Evolutionary conservation across 92 coral and sea anemone genomes (phyloP).

Genomic region (Porites cylindrica): DNA sequence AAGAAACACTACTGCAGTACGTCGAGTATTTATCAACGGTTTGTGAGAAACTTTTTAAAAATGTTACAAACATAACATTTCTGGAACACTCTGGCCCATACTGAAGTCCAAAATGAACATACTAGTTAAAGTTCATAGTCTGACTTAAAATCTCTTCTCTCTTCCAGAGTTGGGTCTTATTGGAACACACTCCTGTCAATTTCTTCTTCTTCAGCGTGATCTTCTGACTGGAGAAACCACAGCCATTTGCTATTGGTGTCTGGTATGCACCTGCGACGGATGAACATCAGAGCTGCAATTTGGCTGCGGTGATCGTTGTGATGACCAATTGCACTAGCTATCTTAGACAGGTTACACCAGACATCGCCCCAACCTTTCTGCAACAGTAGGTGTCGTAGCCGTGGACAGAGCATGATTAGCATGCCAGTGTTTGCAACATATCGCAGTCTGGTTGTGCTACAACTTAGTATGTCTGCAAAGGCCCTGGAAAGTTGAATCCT

Average conservation of each 20-base stretch:
- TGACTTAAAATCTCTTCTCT: too few relatives aligned
- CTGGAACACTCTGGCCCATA: too few relatives aligned
- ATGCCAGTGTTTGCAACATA: not conserved
- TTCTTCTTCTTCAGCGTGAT: too few relatives aligned
- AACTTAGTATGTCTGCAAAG: not conserved
- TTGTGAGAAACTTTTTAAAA: too few relatives aligned
- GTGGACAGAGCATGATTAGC: not conserved
- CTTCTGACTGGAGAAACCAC: not conserved
- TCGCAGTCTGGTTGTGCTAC: not conserved
- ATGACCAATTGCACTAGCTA: not conserved
- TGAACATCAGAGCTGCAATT: not conserved
- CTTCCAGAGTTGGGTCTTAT: too few relatives aligned
- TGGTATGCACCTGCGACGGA: not conserved
- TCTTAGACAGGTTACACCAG: not conserved
- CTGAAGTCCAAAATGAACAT: too few relatives aligned
- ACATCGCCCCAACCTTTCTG: slow-evolving; percentile 4
- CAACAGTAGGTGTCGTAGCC: not conserved
- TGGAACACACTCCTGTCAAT: too few relatives aligned
- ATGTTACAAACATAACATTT: too few relatives aligned
- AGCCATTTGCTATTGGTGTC: not conserved
- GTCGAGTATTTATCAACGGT: too few relatives aligned
- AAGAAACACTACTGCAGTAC: too few relatives aligned
- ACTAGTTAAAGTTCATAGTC: too few relatives aligned
- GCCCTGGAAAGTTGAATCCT: not conserved
- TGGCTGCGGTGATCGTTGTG: not conserved